Percentiles rank a stretch among this genome's conserved stretches.
phyloP scores from a whole-genome alignment of 2,113 vertebrate genomes.

The Thinocorus orbignyianus region DNA sequence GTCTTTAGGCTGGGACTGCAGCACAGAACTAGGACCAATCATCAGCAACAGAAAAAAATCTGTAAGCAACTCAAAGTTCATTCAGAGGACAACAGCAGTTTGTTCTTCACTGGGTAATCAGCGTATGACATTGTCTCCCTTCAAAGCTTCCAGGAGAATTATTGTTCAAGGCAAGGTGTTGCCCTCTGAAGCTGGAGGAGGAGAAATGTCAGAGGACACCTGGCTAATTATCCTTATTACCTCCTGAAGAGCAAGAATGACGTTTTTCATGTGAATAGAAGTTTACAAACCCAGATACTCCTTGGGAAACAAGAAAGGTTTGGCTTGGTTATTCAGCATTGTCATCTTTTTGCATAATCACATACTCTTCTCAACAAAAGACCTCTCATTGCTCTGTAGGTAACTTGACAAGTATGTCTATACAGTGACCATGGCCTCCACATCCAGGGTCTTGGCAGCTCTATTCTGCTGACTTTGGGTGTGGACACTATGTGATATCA shows the following conservation, averaged over 20 bases:
- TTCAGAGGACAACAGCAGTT: background rate
- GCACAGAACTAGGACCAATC: background rate
- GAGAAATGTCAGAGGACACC: background rate
- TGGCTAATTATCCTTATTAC: background rate
- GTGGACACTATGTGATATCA: background rate
- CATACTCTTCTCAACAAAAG: background rate
- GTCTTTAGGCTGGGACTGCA: background rate
- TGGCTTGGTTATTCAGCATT: background rate
- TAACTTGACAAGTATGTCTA: background rate
- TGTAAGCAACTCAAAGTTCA: background rate
- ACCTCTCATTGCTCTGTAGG: background rate
- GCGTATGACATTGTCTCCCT: background rate
- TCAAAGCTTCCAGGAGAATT: background rate
- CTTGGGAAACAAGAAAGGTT: background rate
- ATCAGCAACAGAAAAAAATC: background rate
- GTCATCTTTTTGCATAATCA: background rate
- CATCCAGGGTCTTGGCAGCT: background rate
- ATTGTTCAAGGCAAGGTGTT: background rate
- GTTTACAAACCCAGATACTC: background rate
- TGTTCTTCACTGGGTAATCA: background rate
- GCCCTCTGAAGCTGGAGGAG: background rate
- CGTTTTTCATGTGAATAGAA: background rate
- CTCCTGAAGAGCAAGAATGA: background rate
- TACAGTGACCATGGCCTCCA: background rate
- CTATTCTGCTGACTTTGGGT: background rate